Conservation (phyloP, 2,113 vertebrate genomes). For the Cyprinodon tularosa region DNA sequence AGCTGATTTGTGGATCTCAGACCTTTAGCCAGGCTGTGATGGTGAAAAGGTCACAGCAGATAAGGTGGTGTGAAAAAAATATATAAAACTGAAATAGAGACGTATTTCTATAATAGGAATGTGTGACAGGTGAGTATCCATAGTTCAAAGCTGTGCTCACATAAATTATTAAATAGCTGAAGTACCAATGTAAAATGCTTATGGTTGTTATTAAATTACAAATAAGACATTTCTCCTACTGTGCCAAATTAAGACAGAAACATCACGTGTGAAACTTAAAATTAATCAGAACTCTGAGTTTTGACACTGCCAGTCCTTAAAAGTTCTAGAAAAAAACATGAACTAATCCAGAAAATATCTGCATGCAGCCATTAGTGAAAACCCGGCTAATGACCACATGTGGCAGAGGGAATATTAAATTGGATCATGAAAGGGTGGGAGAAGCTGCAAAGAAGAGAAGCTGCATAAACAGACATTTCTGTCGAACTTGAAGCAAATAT, state of each 20-base stretch:
- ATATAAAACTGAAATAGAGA: not conserved
- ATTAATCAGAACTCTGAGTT: constrained; percentile 40
- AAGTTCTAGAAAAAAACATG: constrained; percentile 29
- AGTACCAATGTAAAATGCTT: constrained; percentile 18
- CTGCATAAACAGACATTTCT: constrained; percentile 20
- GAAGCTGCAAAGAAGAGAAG: constrained; percentile 2
- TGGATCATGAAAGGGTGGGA: constrained; percentile 22
- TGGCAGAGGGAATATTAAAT: constrained; percentile 48
- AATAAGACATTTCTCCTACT: constrained; percentile 12
- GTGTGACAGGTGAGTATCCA: not conserved
- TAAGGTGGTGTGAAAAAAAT: not conserved
- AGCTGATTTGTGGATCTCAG: not conserved
- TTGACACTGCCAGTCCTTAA: constrained; percentile 23
- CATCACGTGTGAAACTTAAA: constrained; percentile 17
- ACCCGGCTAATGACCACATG: constrained; percentile 44
- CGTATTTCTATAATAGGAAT: not conserved
- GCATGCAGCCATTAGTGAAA: constrained; percentile 19
- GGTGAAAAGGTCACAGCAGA: not conserved
- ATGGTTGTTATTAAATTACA: constrained; percentile 10
- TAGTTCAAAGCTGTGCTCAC: no score
- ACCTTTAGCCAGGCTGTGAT: not conserved
- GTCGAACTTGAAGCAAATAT: constrained; percentile 14
- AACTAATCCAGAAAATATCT: constrained; percentile 11
- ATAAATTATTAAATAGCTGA: constrained; percentile 6
- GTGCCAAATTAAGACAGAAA: constrained; percentile 36